These are phyloP conservation scores for Halcyon malimbica DNA, from an alignment of 2,113 vertebrate species.

Conservation along the genomic window DNA sequence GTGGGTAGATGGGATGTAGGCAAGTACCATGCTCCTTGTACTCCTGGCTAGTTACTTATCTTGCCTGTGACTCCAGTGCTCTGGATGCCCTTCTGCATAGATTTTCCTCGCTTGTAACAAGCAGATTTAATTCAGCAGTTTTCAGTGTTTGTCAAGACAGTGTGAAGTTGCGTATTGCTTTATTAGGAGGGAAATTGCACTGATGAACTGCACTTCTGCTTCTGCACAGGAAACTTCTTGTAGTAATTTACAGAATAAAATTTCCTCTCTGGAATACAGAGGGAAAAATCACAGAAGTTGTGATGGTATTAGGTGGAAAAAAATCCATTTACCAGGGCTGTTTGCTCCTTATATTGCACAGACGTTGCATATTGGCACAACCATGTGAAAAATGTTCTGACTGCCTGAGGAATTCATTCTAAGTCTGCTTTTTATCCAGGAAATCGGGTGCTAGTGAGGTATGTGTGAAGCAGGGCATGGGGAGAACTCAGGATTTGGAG, in stretches of 20 bases:
- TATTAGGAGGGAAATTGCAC: neutral
- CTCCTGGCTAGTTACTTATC: neutral
- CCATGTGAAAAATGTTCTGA: neutral
- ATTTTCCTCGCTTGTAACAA: neutral
- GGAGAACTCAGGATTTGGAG: neutral
- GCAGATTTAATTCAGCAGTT: neutral
- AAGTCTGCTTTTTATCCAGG: slow-evolving; percentile 13
- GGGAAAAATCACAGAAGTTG: neutral
- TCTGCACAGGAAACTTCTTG: neutral
- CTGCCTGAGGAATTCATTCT: neutral
- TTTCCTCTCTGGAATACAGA: neutral
- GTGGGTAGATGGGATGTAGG: neutral
- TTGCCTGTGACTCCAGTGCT: neutral
- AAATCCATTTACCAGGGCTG: neutral
- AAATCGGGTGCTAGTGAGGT: neutral
- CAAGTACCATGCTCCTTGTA: neutral
- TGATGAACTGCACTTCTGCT: neutral
- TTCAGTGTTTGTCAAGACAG: neutral
- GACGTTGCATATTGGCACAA: neutral
- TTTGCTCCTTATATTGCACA: neutral
- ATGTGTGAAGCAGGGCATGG: neutral
- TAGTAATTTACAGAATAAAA: neutral
- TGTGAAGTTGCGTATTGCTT: neutral
- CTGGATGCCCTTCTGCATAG: neutral
- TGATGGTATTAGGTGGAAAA: neutral